phyloP scores from a whole-genome alignment of 1,140 invertebrate genomes.

The Drosophila yakuba region DNA sequence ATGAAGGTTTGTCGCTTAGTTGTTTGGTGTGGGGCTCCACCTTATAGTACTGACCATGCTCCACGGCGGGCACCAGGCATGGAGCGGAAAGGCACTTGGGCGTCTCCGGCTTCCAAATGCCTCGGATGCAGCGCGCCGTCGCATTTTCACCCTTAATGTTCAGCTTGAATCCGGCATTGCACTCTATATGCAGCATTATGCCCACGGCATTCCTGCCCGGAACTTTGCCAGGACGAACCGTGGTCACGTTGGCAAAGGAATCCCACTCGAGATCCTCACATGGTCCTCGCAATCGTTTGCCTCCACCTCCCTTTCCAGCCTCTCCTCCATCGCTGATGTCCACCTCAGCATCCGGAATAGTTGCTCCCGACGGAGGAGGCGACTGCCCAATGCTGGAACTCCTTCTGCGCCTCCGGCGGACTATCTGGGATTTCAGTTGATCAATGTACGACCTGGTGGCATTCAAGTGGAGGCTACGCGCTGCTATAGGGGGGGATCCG shows the following conservation, averaged over 20 bases:
- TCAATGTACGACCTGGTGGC: conserved; percentile 59
- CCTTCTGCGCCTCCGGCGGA: conserved; percentile 64
- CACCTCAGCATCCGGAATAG: conserved; percentile 51
- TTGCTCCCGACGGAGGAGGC: conserved; percentile 20
- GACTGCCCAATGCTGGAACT: conserved; percentile 47
- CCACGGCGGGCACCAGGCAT: conserved; percentile 80
- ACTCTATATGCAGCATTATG: conserved; percentile 89
- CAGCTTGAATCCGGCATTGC: conserved; percentile 90
- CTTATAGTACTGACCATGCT: conserved; percentile 81
- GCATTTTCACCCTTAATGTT: conserved; percentile 89
- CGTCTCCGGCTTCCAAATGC: conserved; percentile 92
- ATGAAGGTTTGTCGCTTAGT: conserved; percentile 67
- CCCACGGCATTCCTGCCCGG: conserved; percentile 86
- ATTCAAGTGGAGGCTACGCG: conserved; percentile 36
- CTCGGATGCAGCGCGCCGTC: conserved; percentile 91
- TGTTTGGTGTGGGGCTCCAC: conserved; percentile 76
- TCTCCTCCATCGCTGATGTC: conserved; percentile 67
- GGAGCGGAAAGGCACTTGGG: conserved; percentile 89
- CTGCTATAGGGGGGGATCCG: conserved; percentile 3
- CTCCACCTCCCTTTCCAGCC: conserved; percentile 44
- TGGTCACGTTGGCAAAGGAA: conserved; percentile 76
- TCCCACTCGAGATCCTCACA: conserved; percentile 85
- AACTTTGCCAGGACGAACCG: conserved; percentile 78
- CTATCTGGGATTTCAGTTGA: conserved; percentile 78
- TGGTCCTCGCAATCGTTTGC: conserved; percentile 85